These are phyloP conservation scores for Muntiacus muntjak DNA, from an alignment of 2,113 vertebrate genomes.

Conservation along the genomic window DNA sequence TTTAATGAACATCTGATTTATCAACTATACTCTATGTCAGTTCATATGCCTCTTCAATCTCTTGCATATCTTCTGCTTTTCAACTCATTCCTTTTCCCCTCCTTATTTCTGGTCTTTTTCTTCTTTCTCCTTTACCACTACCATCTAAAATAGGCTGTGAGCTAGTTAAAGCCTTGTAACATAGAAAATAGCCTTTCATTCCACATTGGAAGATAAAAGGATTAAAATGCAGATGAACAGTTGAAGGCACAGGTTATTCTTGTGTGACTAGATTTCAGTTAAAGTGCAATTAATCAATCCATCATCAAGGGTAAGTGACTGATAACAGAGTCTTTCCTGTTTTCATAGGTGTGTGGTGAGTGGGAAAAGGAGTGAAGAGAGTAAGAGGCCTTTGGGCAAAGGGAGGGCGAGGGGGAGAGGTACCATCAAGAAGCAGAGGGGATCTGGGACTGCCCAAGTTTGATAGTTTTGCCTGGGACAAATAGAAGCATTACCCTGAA, in stretches of 20 bases:
- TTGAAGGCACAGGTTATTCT: constrained; percentile 5
- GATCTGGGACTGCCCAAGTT: neutral
- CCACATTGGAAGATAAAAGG: constrained; percentile 25
- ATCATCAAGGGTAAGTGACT: constrained; percentile 43
- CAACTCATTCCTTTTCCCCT: neutral
- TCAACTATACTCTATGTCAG: neutral
- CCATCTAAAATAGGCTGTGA: constrained; percentile 7
- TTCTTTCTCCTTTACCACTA: neutral
- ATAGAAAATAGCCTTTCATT: constrained; percentile 25
- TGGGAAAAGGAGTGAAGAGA: neutral
- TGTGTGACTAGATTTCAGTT: constrained; percentile 39
- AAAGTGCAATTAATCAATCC: constrained; percentile 60
- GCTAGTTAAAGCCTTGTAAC: neutral
- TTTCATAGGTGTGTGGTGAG: neutral
- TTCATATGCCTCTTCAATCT: neutral
- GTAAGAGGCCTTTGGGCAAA: neutral
- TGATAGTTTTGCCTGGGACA: neutral
- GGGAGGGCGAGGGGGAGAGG: neutral
- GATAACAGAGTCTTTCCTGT: constrained; percentile 56
- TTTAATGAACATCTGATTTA: neutral
- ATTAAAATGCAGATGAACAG: constrained; percentile 39
- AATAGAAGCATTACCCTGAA: constrained; percentile 22
- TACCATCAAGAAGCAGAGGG: neutral
- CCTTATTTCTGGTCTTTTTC: neutral
- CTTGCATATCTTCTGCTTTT: neutral